These are phyloP conservation scores for Pogoniulus pusillus DNA, from an alignment of 2,797 vertebrate species.

Conservation along the genomic window DNA sequence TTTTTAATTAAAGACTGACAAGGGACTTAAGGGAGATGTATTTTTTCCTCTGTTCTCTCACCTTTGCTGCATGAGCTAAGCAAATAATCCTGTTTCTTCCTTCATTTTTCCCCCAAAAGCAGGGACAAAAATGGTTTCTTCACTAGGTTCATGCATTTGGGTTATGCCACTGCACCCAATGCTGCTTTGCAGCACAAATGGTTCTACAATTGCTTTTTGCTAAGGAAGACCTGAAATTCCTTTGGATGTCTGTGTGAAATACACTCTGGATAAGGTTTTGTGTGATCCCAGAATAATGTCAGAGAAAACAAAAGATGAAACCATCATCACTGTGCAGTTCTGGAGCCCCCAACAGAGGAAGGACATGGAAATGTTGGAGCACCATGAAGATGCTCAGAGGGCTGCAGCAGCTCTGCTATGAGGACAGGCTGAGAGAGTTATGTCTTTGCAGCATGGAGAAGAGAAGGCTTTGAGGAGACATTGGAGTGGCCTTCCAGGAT, in stretches of 20 bases:
- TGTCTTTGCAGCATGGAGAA: no score
- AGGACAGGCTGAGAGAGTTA: no score
- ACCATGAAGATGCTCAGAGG: no score
- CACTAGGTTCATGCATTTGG: background rate
- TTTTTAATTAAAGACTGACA: background rate
- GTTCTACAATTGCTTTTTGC: background rate
- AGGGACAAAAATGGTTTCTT: background rate
- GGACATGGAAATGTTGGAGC: no score
- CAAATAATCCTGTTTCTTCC: background rate
- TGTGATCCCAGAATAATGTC: background rate
- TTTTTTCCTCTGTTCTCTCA: background rate
- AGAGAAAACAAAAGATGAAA: background rate
- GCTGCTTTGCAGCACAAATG: background rate
- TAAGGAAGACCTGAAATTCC: background rate
- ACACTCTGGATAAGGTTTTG: background rate
- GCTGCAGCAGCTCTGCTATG: no score
- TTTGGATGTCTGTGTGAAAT: background rate
- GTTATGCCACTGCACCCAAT: background rate
- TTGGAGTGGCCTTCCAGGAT: no score
- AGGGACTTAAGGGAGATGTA: background rate
- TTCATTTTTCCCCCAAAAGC: background rate
- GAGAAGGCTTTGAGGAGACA: no score
- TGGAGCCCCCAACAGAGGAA: no score
- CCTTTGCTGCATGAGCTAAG: background rate
- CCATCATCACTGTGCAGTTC: no score